Conservation (phyloP, 2,888 invertebrate species). For the Agriopis leucophaearia region DNA sequence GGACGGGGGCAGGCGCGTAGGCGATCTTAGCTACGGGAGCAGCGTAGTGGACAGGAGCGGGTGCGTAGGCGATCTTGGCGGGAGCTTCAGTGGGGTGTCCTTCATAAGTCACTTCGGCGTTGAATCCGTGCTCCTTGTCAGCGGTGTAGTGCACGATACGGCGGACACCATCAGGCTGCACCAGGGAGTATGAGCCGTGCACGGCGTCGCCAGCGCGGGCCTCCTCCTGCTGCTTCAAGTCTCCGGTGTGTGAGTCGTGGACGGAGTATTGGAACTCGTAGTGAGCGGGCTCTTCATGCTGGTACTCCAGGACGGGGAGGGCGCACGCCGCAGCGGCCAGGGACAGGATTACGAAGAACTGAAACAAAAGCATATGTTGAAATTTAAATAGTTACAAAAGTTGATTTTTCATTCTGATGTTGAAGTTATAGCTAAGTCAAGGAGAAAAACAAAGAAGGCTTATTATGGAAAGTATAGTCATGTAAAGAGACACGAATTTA, state of each 20-base stretch:
- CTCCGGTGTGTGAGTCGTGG: conserved; percentile 76
- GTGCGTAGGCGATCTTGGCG: conserved; percentile 43
- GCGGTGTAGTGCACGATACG: conserved; percentile 81
- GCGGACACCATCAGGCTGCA: conserved; percentile 79
- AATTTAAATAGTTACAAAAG: neutral
- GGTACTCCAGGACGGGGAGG: conserved; percentile 63
- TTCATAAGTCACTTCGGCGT: conserved; percentile 78
- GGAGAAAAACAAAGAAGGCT: too few relatives aligned
- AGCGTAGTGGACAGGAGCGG: conserved; percentile 52
- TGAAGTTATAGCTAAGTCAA: too few relatives aligned
- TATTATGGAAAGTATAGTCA: too few relatives aligned
- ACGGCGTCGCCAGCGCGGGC: conserved; percentile 75
- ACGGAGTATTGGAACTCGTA: conserved; percentile 81
- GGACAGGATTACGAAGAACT: conserved; percentile 69
- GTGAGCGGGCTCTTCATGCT: conserved; percentile 71
- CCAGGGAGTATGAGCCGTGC: conserved; percentile 79
- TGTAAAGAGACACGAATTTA: too few relatives aligned
- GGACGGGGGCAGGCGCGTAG: conserved; percentile 41
- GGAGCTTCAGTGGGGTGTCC: conserved; percentile 65
- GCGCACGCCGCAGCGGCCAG: conserved; percentile 55
- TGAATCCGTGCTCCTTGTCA: conserved; percentile 77
- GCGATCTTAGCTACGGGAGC: conserved; percentile 50
- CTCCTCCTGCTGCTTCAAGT: conserved; percentile 81
- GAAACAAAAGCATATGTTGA: conserved; percentile 37
- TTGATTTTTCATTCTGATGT: too few relatives aligned